Evolutionary conservation across 2,888 invertebrate species (phyloP).

Genomic region (Stenurella melanura): DNA sequence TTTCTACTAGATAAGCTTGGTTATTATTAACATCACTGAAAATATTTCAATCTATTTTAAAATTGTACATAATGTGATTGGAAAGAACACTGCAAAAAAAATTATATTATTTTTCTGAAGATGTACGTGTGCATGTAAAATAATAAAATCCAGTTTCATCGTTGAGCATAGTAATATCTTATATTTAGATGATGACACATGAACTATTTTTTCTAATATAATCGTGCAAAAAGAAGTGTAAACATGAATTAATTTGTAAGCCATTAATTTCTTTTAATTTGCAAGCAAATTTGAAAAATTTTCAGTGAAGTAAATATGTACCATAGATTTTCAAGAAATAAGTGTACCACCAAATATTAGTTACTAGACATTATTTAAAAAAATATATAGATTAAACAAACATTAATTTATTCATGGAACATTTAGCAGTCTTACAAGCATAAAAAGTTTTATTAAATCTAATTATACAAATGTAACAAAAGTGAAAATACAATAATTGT

Average conservation of each 20-base stretch:
- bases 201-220: no score
- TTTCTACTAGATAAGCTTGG: neutral
- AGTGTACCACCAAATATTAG: slow-evolving; percentile 36
- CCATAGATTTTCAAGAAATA: neutral
- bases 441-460: slow-evolving; percentile 19
- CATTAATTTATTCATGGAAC: slow-evolving; percentile 34
- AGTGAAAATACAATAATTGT: slow-evolving; percentile 17
- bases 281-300: neutral
- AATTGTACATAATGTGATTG: neutral
- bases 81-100: neutral
- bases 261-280: neutral
- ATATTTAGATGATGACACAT: no score
- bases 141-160: no score
- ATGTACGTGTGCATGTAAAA: no score
- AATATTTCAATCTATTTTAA: neutral
- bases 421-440: slow-evolving; percentile 42
- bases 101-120: no score
- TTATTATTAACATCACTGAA: slow-evolving; percentile 21
- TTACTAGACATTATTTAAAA: slow-evolving; percentile 35
- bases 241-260: neutral
- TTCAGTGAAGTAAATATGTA: slow-evolving; percentile 24
- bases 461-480: slow-evolving; percentile 27
- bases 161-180: no score
- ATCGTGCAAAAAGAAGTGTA: no score
- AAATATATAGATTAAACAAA: slow-evolving; percentile 31